Conservation (phyloP, 2,888 invertebrate genomes). For the Anoplius nigerrimus region DNA sequence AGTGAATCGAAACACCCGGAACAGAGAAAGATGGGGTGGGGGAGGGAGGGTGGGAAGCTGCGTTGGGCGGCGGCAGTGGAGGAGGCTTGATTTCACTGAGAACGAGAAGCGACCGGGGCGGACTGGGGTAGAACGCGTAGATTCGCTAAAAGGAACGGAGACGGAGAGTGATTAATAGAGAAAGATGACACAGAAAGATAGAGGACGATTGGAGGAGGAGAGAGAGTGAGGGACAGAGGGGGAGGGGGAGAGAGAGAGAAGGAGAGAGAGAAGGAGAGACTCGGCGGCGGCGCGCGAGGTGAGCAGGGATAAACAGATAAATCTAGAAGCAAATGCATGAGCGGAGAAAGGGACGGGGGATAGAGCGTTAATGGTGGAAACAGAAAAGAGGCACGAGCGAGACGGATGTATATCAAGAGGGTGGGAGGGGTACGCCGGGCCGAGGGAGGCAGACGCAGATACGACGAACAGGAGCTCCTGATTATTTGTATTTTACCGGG, state of each 20-base stretch:
- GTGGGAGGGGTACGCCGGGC: no score
- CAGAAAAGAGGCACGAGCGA: constrained; percentile 5
- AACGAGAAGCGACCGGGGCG: constrained; percentile 3
- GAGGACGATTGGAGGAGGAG: not conserved
- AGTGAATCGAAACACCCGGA: constrained; percentile 58
- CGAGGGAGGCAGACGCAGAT: not conserved
- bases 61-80: constrained; percentile 51
- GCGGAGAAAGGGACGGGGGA: constrained; percentile 9
- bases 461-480: constrained; percentile 47
- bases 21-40: constrained; percentile 10
- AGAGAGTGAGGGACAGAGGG: constrained; percentile 26
- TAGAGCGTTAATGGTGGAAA: not conserved
- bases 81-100: constrained; percentile 1
- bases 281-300: constrained; percentile 21
- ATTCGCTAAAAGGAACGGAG: constrained; percentile 22
- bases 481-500: constrained; percentile 68
- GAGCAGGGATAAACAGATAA: constrained; percentile 19
- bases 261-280: constrained; percentile 19
- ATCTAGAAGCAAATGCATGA: not conserved
- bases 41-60: constrained; percentile 46
- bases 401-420: constrained; percentile 14
- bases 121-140: not conserved
- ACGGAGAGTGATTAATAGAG: constrained; percentile 26
- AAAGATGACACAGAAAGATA: constrained; percentile 31
- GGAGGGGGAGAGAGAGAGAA: constrained; percentile 29